Evolutionary conservation across 2,888 invertebrate genomes (phyloP), one percentile per base, ranked within the genome.

Genomic region (Heterodera filipjevi): DNA sequence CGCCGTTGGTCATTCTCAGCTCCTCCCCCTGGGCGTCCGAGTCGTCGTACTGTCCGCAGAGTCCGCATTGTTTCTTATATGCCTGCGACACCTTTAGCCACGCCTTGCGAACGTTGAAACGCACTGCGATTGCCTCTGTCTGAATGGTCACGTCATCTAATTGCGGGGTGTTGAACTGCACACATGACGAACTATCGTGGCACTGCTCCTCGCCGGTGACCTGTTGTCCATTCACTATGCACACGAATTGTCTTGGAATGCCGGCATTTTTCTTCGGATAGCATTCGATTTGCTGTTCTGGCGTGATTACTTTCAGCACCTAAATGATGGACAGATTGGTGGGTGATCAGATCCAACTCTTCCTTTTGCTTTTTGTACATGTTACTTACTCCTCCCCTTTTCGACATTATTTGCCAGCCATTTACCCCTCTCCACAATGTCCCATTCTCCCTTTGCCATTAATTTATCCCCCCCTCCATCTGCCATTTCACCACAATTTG

Each of bases 21-120:
- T 75, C 75, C 44, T 75, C 30, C 68, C 85, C 86, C 79, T 87
- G 83, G 68, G 77, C 77, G 39, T 68, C 81, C 79, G 88, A 85
- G 71, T 80, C 85, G 80, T 89, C 85, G 80, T 81, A 86, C 84
- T 87, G 85, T 79, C 87, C 89, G 82, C 89, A 89, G 71, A 89
- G 83, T 78, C 89, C 89, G 82, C 89, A 89, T 71, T 86, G 79
- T 22, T 78, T 80, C 81, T 82, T 82, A 85, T 83, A 87, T 66
- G 83, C 71, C 53, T 83, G 80, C 46, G 82, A 81, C 59, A 86
- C 66, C 76, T 82, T 81, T 79, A 87, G 81, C 82, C 70, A 81
- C 78, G 81, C 81, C 76, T 82, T 79, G 80, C 66, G 77, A n/a
- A 71, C 66, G 39, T 79, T 78, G 82, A 87, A 64, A 30, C 64